Evolutionary conservation across 2,797 vertebrate genomes (phyloP).

Genomic region (Notolabrus celidotus): DNA sequence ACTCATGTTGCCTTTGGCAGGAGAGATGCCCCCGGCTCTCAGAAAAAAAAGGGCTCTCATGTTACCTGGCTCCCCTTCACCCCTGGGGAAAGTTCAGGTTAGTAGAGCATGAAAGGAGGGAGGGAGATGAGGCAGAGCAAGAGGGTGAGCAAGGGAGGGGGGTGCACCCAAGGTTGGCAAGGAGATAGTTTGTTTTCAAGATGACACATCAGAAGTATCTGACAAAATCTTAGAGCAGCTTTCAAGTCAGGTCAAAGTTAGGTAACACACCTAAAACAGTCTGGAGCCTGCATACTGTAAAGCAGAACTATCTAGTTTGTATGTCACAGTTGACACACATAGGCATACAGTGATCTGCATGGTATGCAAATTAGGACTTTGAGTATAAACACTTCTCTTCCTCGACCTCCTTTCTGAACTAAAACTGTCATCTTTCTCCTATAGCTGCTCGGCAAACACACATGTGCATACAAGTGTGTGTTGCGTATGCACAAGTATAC

Average conservation of each 20-base stretch:
- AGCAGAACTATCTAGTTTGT: neutral
- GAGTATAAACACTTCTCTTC: neutral
- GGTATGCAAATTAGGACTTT: neutral
- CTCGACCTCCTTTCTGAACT: neutral
- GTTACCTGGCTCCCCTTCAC: conserved; percentile 66
- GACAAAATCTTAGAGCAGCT: conserved; percentile 29
- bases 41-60: conserved; percentile 60
- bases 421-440: neutral
- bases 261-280: neutral
- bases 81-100: conserved; percentile 39
- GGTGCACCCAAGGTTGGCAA: conserved; percentile 16
- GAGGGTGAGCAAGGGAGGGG: neutral
- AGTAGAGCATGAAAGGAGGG: conserved; percentile 46
- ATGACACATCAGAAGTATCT: conserved; percentile 28
- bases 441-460: conserved; percentile 21
- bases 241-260: conserved; percentile 24
- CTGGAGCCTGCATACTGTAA: neutral
- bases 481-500: conserved; percentile 3
- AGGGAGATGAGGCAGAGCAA: neutral
- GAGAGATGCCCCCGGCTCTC: conserved; percentile 50
- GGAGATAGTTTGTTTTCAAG: conserved; percentile 35
- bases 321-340: neutral
- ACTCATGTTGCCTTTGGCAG: conserved; percentile 53
- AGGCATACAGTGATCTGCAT: neutral
- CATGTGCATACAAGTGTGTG: conserved; percentile 14